Conservation (phyloP, 2,888 invertebrate species). For the Calameuta filiformis region DNA sequence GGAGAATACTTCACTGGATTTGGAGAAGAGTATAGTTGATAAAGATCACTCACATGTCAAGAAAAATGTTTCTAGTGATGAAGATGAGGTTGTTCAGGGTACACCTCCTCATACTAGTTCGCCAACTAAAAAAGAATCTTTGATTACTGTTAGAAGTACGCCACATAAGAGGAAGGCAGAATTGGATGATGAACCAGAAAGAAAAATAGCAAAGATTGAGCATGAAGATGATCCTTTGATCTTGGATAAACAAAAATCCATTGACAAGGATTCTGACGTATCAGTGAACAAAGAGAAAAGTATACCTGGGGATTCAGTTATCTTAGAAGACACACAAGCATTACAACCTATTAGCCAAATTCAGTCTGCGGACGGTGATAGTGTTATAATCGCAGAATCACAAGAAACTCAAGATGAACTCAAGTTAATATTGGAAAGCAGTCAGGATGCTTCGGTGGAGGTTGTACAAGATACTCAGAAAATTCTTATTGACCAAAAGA, state of each 20-base stretch:
- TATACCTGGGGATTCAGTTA: background rate
- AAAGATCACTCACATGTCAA: background rate
- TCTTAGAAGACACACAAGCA: background rate
- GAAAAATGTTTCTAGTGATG: constrained; percentile 21
- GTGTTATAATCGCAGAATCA: constrained; percentile 12
- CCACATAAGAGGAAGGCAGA: constrained; percentile 34
- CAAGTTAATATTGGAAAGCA: background rate
- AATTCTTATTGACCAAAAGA: background rate
- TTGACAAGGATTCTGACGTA: background rate
- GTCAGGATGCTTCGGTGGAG: background rate
- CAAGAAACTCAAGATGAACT: constrained; percentile 10
- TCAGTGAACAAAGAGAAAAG: background rate
- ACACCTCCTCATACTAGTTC: constrained; percentile 33
- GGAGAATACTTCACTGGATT: background rate
- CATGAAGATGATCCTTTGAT: constrained; percentile 6
- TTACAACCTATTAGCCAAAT: background rate
- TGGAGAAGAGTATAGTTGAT: background rate
- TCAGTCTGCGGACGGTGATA: background rate
- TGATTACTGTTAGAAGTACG: background rate
- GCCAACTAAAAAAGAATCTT: constrained; percentile 22
- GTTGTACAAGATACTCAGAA: background rate
- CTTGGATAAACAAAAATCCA: constrained; percentile 3
- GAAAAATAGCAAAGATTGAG: constrained; percentile 28
- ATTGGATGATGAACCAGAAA: constrained; percentile 28
- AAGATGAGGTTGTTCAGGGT: constrained; percentile 40